Conservation (phyloP, 2,797 vertebrate species). For the Alectoris magna region DNA sequence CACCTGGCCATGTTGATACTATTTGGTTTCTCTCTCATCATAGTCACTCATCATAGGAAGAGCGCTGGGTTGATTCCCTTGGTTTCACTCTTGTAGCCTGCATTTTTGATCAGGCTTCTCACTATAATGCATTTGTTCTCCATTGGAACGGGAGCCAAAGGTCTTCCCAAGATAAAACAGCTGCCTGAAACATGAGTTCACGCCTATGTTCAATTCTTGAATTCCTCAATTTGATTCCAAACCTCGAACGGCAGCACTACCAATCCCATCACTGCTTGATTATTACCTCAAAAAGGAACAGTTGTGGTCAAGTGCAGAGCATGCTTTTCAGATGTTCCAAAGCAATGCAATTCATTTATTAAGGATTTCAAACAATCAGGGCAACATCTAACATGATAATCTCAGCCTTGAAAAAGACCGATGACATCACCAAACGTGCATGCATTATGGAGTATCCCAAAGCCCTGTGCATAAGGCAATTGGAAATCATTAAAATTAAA, state of each 20-base stretch:
- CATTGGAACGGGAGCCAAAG: not conserved
- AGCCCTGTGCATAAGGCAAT: not conserved
- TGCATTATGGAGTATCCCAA: constrained; percentile 18
- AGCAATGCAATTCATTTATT: not conserved
- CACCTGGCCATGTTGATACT: not conserved
- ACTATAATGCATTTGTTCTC: not conserved
- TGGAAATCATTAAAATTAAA: constrained; percentile 30
- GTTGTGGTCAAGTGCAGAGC: not conserved
- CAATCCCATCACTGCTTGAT: not conserved
- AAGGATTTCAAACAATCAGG: constrained; percentile 1
- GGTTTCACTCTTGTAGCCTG: not conserved
- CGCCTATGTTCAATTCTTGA: not conserved
- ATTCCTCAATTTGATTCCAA: not conserved
- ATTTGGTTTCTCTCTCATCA: not conserved
- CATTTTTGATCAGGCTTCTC: not conserved
- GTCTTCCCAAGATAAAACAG: not conserved
- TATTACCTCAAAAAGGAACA: not conserved
- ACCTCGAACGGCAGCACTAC: not conserved
- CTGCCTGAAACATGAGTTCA: not conserved
- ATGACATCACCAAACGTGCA: not conserved
- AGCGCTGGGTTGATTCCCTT: not conserved
- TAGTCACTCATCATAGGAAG: not conserved
- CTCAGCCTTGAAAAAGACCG: not conserved
- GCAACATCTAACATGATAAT: not conserved
- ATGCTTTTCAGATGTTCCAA: not conserved